A percentile compares a stretch with the other conserved stretches of the same genome.
Evolutionary conservation across 37 sponge, comb jelly and placozoan genomes (phyloP).

Genomic region (Cliona cf. orientalis): DNA sequence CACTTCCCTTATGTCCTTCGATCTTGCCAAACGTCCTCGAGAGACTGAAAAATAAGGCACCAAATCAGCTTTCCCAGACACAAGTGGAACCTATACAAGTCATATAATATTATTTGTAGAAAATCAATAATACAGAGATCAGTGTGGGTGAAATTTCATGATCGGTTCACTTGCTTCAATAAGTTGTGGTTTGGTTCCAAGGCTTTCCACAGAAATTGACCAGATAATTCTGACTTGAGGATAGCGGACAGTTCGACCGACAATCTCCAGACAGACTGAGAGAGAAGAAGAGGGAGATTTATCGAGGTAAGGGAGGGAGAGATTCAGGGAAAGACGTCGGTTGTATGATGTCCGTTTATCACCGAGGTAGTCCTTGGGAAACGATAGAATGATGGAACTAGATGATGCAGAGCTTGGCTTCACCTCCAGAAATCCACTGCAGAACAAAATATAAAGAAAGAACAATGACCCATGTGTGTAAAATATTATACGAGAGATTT

Average conservation of each 20-base stretch:
- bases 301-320: constrained; percentile 15
- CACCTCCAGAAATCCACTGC: constrained; percentile 45
- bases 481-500: too few species aligned
- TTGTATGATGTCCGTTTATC: constrained; percentile 74
- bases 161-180: constrained; percentile 10
- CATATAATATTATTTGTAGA: too few species aligned
- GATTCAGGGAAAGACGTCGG: constrained; percentile 34
- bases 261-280: constrained; percentile 3
- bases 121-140: too few species aligned
- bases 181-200: constrained; percentile 1
- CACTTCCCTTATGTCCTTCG: too few species aligned
- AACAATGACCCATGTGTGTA: neutral
- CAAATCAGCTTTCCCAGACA: too few species aligned
- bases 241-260: neutral
- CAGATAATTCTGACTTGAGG: neutral
- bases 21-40: too few species aligned
- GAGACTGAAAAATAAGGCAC: too few species aligned
- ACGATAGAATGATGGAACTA: constrained; percentile 19
- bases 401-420: neutral
- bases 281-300: neutral
- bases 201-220: neutral
- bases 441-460: too few species aligned
- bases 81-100: too few species aligned
- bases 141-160: too few species aligned
- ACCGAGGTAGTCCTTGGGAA: constrained; percentile 60